Conservation (phyloP, 2,113 vertebrate genomes). For the Poicephalus meyeri region DNA sequence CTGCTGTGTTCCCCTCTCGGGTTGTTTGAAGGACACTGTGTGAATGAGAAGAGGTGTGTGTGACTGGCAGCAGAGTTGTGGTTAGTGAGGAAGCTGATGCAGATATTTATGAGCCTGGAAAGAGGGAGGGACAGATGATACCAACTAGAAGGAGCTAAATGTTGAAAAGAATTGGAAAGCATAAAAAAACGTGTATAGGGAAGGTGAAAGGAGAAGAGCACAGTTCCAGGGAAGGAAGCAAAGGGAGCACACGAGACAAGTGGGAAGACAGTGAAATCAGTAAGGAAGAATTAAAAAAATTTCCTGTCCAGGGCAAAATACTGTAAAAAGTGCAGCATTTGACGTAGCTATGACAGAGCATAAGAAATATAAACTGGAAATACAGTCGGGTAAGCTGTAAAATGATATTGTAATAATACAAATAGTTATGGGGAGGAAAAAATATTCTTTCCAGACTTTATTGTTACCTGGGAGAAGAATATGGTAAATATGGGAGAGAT, state of each 20-base stretch:
- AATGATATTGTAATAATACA: not conserved
- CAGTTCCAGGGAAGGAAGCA: not conserved
- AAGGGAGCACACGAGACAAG: not conserved
- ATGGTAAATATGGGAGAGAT: not conserved
- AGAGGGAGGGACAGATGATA: not conserved
- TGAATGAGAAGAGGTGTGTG: not conserved
- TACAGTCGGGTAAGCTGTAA: not conserved
- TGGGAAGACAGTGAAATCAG: not conserved
- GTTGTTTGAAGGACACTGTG: not conserved
- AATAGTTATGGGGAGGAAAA: not conserved
- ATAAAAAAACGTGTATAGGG: not conserved
- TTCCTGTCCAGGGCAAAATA: not conserved
- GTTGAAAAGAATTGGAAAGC: not conserved
- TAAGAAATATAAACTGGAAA: not conserved
- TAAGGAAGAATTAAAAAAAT: not conserved
- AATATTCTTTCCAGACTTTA: not conserved
- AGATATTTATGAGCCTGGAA: not conserved
- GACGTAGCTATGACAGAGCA: not conserved
- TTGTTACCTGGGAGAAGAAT: not conserved
- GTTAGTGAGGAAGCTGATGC: not conserved
- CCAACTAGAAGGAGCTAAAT: not conserved
- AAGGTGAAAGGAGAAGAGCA: not conserved
- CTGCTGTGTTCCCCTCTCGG: not conserved
- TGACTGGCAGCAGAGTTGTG: not conserved
- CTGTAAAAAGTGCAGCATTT: not conserved